A percentile compares a stretch with the other conserved stretches of the same genome.
Conservation (phyloP, 2,797 vertebrate species). For the Amblyraja radiata region DNA sequence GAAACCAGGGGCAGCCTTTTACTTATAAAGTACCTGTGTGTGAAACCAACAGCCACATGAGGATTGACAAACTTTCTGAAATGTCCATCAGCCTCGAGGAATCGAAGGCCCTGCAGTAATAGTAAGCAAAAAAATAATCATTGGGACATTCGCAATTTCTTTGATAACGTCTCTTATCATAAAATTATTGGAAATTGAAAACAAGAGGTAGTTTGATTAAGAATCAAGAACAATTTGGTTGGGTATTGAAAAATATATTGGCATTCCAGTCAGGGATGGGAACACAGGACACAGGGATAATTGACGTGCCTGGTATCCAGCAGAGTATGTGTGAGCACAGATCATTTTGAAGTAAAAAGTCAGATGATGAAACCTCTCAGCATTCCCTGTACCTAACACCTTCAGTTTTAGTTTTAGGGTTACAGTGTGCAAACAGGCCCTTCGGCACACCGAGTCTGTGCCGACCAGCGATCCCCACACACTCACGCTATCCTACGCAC, state of each 20-base stretch:
- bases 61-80: not conserved
- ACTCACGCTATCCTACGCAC: too few relatives aligned
- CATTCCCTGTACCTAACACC: too few relatives aligned
- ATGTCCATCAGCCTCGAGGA: not conserved
- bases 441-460: too few relatives aligned
- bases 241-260: too few relatives aligned
- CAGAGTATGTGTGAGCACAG: not conserved
- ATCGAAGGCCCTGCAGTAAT: not conserved
- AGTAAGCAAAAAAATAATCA: not conserved
- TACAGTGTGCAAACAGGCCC: too few relatives aligned
- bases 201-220: not conserved
- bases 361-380: not conserved
- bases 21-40: not conserved
- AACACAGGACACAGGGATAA: too few relatives aligned
- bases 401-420: too few relatives aligned
- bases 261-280: too few relatives aligned
- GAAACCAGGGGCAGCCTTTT: not conserved
- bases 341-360: not conserved
- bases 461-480: too few relatives aligned
- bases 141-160: not conserved
- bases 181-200: not conserved
- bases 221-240: not conserved
- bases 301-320: not conserved
- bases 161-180: not conserved
- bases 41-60: not conserved